Evolutionary conservation across 2,888 invertebrate genomes (phyloP).

Genomic region (Ceraclea dissimilis): DNA sequence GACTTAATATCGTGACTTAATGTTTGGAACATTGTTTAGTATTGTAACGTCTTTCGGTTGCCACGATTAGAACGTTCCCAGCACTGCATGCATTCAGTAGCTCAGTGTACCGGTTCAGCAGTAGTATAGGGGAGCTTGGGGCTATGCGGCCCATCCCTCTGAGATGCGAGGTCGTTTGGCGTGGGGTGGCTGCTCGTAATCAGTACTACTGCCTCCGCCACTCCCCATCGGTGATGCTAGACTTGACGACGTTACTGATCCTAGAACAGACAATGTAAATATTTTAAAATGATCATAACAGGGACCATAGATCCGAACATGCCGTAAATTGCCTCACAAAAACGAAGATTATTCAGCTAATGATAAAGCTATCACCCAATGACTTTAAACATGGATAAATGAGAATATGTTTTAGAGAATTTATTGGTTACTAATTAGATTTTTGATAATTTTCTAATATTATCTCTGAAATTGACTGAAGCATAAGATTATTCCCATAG

Average conservation of each 20-base stretch:
- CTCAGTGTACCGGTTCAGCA: slow-evolving; percentile 37
- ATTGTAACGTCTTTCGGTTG: too few species aligned
- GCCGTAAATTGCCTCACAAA: not conserved
- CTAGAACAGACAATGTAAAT: slow-evolving; percentile 38
- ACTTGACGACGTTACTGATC: slow-evolving; percentile 79
- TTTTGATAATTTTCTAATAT: too few species aligned
- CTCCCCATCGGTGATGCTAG: slow-evolving; percentile 62
- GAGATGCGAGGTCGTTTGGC: slow-evolving; percentile 80
- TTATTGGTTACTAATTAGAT: too few species aligned
- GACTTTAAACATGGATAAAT: too few species aligned
- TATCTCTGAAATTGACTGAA: too few species aligned
- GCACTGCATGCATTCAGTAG: not conserved
- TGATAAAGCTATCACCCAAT: too few species aligned
- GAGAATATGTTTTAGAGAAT: too few species aligned
- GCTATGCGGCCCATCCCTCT: slow-evolving; percentile 90
- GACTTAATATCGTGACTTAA: too few species aligned
- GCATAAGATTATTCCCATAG: too few species aligned
- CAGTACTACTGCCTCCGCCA: slow-evolving; percentile 30
- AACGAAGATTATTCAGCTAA: not conserved
- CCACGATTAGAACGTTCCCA: not conserved
- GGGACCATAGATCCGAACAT: not conserved
- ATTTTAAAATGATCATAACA: not conserved
- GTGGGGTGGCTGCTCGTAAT: slow-evolving; percentile 50
- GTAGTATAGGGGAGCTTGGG: slow-evolving; percentile 37
- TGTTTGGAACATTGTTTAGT: too few species aligned